Evolutionary conservation across 2,888 invertebrate species (phyloP).

Genomic region (Dolichopus griseipennis): DNA sequence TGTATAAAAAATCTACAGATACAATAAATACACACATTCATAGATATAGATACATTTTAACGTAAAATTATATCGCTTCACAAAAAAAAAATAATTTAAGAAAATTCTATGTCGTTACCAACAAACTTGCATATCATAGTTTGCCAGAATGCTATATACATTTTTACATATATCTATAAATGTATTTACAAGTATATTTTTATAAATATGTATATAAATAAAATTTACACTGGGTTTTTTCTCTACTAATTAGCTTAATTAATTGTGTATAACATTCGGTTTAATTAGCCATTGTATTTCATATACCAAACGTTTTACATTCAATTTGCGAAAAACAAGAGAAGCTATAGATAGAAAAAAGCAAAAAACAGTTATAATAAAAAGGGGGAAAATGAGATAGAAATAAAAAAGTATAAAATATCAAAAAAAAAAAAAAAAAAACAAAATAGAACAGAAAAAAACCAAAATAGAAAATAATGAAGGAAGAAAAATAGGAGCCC

Average conservation of each 20-base stretch:
- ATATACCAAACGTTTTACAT: constrained; percentile 28
- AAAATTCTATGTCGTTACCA: no score
- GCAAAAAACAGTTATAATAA: constrained; percentile 14
- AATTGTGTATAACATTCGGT: constrained; percentile 30
- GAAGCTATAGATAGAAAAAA: constrained; percentile 28
- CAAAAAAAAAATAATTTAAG: no score
- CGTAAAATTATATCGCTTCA: no score
- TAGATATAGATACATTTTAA: no score
- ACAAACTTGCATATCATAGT: no score
- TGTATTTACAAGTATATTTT: neutral
- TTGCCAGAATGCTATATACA: no score
- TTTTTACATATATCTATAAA: neutral
- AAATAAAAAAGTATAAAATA: neutral
- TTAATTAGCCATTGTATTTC: constrained; percentile 29
- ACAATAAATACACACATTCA: no score
- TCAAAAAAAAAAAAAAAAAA: neutral
- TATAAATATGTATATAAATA: no score
- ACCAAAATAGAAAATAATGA: neutral
- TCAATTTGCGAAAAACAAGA: constrained; percentile 28
- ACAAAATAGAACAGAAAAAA: neutral
- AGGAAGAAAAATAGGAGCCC: neutral
- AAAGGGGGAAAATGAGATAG: neutral
- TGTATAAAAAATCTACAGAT: no score
- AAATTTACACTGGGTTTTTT: constrained; percentile 15
- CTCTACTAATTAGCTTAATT: constrained; percentile 30